phyloP scores from a whole-genome alignment of 2,113 vertebrate genomes.

The Nerophis lumbriciformis region DNA sequence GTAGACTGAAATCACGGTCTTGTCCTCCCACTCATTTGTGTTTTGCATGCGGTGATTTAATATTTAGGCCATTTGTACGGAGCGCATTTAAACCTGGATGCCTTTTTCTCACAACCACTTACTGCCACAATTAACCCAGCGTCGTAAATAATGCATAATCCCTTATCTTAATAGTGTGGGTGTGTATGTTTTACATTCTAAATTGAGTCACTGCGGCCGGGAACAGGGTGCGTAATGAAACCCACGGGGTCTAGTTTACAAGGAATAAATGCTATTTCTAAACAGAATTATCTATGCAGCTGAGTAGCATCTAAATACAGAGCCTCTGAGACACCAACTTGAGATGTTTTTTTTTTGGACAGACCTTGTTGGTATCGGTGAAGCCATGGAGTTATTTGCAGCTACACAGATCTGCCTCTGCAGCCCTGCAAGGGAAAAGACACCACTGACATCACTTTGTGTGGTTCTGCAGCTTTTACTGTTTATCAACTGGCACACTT shows the following conservation, averaged over 20 bases:
- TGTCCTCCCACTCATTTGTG: conserved; percentile 29
- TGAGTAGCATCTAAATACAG: conserved; percentile 1
- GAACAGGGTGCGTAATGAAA: conserved; percentile 23
- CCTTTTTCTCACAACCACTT: conserved; percentile 8
- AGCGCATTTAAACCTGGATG: conserved; percentile 15
- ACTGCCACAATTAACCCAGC: conserved; percentile 23
- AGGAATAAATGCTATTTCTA: conserved; percentile 5
- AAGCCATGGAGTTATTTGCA: conserved; percentile 31
- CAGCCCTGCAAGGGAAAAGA: conserved; percentile 15
- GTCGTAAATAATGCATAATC: conserved; percentile 30
- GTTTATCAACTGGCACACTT: conserved; percentile 8
- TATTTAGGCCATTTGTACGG: conserved; percentile 42
- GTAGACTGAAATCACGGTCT: conserved; percentile 36
- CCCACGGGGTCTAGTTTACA: conserved; percentile 11
- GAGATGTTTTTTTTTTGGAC: conserved; percentile 25
- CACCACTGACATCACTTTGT: conserved; percentile 23
- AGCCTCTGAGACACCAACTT: conserved; percentile 10
- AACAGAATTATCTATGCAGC: conserved; percentile 5
- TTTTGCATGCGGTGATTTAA: conserved; percentile 38
- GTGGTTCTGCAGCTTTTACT: conserved; percentile 11
- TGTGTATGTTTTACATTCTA: conserved; percentile 30
- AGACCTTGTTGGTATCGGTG: conserved; percentile 26
- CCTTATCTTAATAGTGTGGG: conserved; percentile 30
- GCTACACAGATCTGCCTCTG: conserved; percentile 18
- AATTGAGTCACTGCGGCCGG: conserved; percentile 15